A percentile compares a stretch with the other conserved stretches of the same genome.
These are phyloP conservation scores for Eptatretus burgeri DNA, from an alignment of 2,113 vertebrate genomes.

Conservation along the genomic window DNA sequence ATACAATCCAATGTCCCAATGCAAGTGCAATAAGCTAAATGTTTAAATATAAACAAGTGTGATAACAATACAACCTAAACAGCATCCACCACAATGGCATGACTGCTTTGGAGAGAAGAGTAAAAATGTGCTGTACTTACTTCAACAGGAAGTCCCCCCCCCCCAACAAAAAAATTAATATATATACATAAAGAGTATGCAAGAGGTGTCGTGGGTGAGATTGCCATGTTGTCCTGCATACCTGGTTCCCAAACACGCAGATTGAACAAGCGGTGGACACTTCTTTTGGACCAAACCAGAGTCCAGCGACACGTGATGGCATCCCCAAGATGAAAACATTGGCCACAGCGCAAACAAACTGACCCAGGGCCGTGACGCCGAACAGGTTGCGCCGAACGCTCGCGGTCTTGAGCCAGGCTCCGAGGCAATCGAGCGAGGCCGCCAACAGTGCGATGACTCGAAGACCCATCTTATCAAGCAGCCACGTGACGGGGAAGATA, in stretches of 20 bases:
- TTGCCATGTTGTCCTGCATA: neutral
- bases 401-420: slow-evolving; percentile 1
- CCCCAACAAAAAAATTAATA: too few species aligned
- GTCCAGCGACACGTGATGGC: neutral
- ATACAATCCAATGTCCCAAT: too few species aligned
- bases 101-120: too few species aligned
- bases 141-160: too few species aligned
- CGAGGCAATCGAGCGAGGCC: neutral
- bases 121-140: too few species aligned
- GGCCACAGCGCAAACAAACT: neutral
- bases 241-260: slow-evolving; percentile 6
- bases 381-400: slow-evolving; percentile 1
- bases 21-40: too few species aligned
- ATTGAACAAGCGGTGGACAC: neutral
- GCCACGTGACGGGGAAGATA: slow-evolving; percentile 4
- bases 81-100: too few species aligned
- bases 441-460: neutral
- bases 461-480: neutral
- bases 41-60: too few species aligned
- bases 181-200: too few species aligned
- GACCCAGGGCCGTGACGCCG: slow-evolving; percentile 4
- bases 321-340: slow-evolving; percentile 2
- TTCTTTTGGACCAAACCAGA: neutral
- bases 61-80: too few species aligned
- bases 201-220: too few species aligned